Conservation (phyloP, 2,113 vertebrate species). For the Ictalurus furcatus region DNA sequence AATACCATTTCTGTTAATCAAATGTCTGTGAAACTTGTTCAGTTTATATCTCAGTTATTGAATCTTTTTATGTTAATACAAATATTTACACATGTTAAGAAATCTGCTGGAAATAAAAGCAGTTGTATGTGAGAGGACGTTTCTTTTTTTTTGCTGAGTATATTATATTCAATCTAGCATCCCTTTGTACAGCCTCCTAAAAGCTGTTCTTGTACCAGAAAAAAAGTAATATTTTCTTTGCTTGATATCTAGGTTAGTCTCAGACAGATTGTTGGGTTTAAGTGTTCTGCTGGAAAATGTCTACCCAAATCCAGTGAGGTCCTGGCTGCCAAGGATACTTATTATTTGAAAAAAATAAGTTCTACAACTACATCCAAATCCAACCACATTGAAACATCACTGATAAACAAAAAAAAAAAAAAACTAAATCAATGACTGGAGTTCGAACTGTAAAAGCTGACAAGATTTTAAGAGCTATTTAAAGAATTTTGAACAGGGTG, state of each 20-base stretch:
- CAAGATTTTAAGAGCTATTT: background rate
- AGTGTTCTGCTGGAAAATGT: background rate
- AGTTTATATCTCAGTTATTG: no score
- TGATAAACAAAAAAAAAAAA: background rate
- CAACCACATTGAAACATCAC: background rate
- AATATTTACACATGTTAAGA: no score
- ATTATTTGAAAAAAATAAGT: background rate
- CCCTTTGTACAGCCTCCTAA: background rate
- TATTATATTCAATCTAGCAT: background rate
- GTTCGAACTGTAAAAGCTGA: background rate
- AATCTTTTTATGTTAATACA: no score
- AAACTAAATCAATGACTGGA: background rate
- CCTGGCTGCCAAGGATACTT: background rate
- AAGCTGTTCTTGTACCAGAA: background rate
- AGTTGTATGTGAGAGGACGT: no score
- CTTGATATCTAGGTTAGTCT: background rate
- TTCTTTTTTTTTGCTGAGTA: no score
- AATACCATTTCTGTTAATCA: no score
- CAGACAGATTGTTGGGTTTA: background rate
- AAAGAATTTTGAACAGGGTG: constrained; percentile 1
- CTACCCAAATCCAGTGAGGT: background rate
- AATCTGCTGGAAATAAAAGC: no score
- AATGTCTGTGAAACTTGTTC: no score
- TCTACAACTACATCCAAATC: background rate
- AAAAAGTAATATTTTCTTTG: background rate